A percentile compares a stretch with the other conserved stretches of the same genome.
Evolutionary conservation across 92 coral and sea anemone genomes (phyloP).

Genomic region (Parazoanthus atlanticus): DNA sequence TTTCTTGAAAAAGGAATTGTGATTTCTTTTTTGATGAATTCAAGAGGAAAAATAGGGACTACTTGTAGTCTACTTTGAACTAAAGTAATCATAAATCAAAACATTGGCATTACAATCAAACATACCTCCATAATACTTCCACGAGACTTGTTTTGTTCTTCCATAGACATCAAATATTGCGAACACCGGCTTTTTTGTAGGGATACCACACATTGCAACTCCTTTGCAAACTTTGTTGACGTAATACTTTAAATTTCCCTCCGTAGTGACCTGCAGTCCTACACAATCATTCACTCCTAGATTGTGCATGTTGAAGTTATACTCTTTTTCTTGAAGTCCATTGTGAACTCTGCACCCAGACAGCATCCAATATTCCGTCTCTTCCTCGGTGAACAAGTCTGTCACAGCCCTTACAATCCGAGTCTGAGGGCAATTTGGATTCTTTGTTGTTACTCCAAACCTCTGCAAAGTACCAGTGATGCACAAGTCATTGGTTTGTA

Average conservation of each 20-base stretch:
- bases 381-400: constrained; percentile 87
- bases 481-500: background rate
- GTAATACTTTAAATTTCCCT: constrained; percentile 81
- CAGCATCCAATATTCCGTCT: constrained; percentile 88
- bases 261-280: constrained; percentile 83
- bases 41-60: too few species aligned
- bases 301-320: constrained; percentile 80
- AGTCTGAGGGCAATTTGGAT: constrained; percentile 82
- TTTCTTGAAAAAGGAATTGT: too few species aligned
- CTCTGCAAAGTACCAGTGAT: constrained; percentile 60
- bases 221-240: constrained; percentile 87
- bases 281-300: constrained; percentile 80
- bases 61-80: too few species aligned
- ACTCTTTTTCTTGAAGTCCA: constrained; percentile 93
- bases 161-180: constrained; percentile 97
- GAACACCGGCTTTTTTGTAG: constrained; percentile 81
- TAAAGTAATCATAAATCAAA: background rate
- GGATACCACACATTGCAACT: constrained; percentile 83
- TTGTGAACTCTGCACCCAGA: constrained; percentile 94
- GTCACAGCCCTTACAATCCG: constrained; percentile 90
- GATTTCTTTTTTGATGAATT: too few species aligned
- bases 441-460: constrained; percentile 87
- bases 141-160: constrained; percentile 89
- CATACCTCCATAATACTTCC: constrained; percentile 93
- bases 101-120: background rate